phyloP scores from a whole-genome alignment of 2,113 vertebrate genomes.

The Aspiorhynchus laticeps region DNA sequence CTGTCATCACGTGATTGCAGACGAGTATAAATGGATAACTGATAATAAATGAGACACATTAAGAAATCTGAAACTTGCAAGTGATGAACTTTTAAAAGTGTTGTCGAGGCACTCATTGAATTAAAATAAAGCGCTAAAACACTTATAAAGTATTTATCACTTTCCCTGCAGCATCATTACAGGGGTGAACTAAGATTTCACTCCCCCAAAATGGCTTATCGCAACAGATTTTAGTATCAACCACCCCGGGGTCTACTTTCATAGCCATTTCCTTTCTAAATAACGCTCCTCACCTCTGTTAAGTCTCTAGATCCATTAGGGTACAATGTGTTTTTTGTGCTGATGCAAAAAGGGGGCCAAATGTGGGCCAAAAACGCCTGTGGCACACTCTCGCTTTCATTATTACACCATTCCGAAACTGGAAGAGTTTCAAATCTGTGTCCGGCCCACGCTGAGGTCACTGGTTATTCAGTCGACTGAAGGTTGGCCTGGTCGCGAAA shows the following conservation, averaged over 20 bases:
- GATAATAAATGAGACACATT: not conserved
- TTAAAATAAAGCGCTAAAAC: conserved; percentile 27
- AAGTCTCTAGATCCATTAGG: conserved; percentile 39
- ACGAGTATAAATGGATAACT: not conserved
- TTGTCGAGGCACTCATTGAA: conserved; percentile 12
- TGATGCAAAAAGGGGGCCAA: conserved; percentile 17
- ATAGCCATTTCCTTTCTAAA: conserved; percentile 52
- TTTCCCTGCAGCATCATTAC: conserved; percentile 44
- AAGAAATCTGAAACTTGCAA: not conserved
- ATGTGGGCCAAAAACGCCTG: not conserved
- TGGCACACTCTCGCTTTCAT: not conserved
- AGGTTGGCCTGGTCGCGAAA: conserved; percentile 25
- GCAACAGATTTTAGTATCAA: conserved; percentile 17
- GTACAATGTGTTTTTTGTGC: conserved; percentile 47
- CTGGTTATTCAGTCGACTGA: conserved; percentile 42
- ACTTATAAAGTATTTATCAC: conserved; percentile 41
- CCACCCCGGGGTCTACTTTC: conserved; percentile 53
- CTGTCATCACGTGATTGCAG: conserved; percentile 12
- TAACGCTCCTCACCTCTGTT: conserved; percentile 20
- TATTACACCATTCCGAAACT: conserved; percentile 46
- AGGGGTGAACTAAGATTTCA: conserved; percentile 30
- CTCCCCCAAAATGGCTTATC: not conserved
- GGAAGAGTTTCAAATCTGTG: conserved; percentile 39
- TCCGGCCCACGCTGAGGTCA: conserved; percentile 43
- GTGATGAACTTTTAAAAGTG: conserved; percentile 41